These are phyloP conservation scores for Sycophila texana DNA, from an alignment of 2,888 invertebrate genomes.

Conservation along the genomic window DNA sequence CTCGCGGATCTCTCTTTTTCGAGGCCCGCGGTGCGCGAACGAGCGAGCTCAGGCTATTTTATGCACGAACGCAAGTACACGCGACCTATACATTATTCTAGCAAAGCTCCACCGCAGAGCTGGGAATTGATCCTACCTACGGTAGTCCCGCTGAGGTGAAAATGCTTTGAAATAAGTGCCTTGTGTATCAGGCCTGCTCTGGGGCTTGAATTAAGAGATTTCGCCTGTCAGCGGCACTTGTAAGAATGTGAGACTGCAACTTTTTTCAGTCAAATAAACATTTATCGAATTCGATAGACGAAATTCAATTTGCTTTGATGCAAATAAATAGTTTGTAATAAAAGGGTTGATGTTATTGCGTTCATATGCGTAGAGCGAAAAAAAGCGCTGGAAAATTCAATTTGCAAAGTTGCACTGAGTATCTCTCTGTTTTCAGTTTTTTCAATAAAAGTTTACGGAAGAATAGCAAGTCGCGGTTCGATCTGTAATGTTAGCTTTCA, in stretches of 20 bases:
- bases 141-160: not conserved
- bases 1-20: slow-evolving; percentile 46
- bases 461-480: too few species aligned
- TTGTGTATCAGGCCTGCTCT: not conserved
- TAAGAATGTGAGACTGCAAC: not conserved
- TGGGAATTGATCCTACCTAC: slow-evolving; percentile 2
- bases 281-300: too few species aligned
- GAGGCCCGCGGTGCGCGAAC: not conserved
- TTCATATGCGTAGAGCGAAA: too few species aligned
- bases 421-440: not conserved
- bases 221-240: not conserved
- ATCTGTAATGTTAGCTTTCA: too few species aligned
- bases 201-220: too few species aligned
- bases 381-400: too few species aligned
- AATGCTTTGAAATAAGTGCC: not conserved
- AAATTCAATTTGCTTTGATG: too few species aligned
- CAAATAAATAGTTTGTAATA: too few species aligned
- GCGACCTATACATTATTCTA: not conserved
- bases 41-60: slow-evolving; percentile 41
- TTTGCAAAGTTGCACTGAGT: too few species aligned
- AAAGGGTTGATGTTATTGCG: too few species aligned
- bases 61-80: slow-evolving; percentile 51
- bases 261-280: too few species aligned
- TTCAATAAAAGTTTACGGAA: slow-evolving; percentile 11
- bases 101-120: not conserved